phyloP scores from a whole-genome alignment of 2,888 invertebrate species.

The Eupithecia abbreviata region DNA sequence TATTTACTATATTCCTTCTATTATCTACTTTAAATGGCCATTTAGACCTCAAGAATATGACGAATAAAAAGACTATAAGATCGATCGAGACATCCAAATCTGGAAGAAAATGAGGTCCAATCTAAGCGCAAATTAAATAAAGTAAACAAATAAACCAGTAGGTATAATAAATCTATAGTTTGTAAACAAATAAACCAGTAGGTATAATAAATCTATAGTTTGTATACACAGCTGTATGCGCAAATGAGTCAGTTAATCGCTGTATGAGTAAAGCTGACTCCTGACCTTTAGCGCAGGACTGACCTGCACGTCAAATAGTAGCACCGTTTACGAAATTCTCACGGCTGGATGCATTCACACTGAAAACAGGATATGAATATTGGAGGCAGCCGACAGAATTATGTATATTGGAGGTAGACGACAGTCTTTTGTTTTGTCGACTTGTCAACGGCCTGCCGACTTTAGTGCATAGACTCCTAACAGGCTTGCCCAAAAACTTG shows the following conservation, averaged over 20 bases:
- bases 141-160: not conserved
- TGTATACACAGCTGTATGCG: not conserved
- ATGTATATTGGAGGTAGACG: not conserved
- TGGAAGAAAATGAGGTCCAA: not conserved
- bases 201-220: not conserved
- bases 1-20: too few relatives aligned
- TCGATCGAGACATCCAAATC: not conserved
- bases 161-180: not conserved
- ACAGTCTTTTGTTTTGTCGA: not conserved
- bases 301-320: slow-evolving; percentile 35
- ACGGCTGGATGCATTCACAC: slow-evolving; percentile 17
- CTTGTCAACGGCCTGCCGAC: not conserved
- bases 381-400: not conserved
- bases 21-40: not conserved
- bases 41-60: not conserved
- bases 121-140: not conserved
- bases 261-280: slow-evolving; percentile 4
- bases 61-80: not conserved
- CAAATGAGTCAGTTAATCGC: not conserved
- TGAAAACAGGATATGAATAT: slow-evolving; percentile 6
- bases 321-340: slow-evolving; percentile 36
- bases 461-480: not conserved
- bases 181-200: not conserved
- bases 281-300: slow-evolving; percentile 22
- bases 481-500: not conserved